These are phyloP conservation scores for Homarus americanus DNA, from an alignment of 1,140 invertebrate genomes.

Conservation along the genomic window DNA sequence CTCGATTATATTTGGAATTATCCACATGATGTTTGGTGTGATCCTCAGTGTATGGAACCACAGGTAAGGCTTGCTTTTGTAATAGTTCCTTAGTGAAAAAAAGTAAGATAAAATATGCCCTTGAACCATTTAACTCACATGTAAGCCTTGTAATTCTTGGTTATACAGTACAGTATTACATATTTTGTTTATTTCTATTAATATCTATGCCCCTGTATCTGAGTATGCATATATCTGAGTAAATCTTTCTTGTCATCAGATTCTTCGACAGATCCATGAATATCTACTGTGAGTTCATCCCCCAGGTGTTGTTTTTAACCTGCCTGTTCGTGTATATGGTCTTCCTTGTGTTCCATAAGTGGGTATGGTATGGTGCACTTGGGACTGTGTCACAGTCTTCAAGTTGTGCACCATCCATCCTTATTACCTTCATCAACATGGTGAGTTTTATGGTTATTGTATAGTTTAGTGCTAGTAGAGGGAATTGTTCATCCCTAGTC, in stretches of 20 bases:
- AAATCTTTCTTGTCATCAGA: too few relatives aligned
- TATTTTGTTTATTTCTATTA: too few relatives aligned
- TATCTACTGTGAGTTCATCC: conserved; percentile 91
- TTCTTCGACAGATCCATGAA: conserved; percentile 89
- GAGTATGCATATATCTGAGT: too few relatives aligned
- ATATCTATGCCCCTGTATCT: too few relatives aligned
- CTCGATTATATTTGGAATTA: conserved; percentile 93
- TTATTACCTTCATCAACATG: conserved; percentile 98
- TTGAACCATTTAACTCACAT: too few relatives aligned
- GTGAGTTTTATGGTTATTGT: conserved; percentile 75
- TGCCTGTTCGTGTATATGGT: conserved; percentile 94
- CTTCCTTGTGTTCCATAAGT: conserved; percentile 94
- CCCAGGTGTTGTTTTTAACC: conserved; percentile 90
- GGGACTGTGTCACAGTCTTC: conserved; percentile 79
- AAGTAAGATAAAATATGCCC: too few relatives aligned
- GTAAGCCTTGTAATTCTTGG: too few relatives aligned
- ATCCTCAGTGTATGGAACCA: conserved; percentile 81
- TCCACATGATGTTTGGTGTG: conserved; percentile 95
- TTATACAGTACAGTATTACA: too few relatives aligned
- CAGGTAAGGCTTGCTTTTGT: conserved; percentile 74
- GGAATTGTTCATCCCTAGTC: too few relatives aligned
- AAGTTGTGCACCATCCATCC: conserved; percentile 90
- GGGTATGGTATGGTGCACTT: conserved; percentile 86
- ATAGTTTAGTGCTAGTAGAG: too few relatives aligned
- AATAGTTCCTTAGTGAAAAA: too few relatives aligned